Evolutionary conservation across 2,888 invertebrate species (phyloP).

Genomic region (Ypsolopha sequella): DNA sequence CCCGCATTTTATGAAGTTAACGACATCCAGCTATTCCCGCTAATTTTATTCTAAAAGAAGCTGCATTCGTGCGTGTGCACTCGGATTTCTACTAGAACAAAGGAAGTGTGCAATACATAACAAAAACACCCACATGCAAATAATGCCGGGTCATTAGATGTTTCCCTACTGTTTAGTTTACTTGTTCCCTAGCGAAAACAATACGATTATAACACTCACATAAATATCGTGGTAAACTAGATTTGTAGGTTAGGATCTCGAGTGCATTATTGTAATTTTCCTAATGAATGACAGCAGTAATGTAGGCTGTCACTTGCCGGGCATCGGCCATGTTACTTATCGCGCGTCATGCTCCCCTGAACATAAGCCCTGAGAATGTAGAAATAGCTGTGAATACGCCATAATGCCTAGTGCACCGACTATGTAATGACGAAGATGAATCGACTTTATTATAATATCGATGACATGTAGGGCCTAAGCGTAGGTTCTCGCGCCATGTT

Average conservation of each 20-base stretch:
- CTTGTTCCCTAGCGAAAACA: neutral
- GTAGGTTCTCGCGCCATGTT: constrained; percentile 66
- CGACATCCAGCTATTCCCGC: constrained; percentile 20
- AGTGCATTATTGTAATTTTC: neutral
- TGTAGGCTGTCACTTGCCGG: constrained; percentile 50
- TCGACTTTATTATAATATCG: constrained; percentile 23
- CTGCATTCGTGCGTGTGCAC: constrained; percentile 8
- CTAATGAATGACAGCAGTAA: constrained; percentile 34
- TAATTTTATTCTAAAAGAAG: constrained; percentile 14
- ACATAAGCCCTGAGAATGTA: constrained; percentile 47
- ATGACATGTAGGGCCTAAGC: constrained; percentile 33
- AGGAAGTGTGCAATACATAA: constrained; percentile 19
- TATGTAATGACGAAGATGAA: neutral
- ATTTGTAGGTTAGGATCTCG: constrained; percentile 12
- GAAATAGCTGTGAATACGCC: constrained; percentile 28
- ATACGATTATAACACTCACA: neutral
- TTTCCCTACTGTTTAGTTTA: neutral
- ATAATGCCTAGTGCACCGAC: neutral
- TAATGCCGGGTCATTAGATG: constrained; percentile 52
- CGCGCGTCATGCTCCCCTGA: constrained; percentile 61
- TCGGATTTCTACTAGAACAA: constrained; percentile 31
- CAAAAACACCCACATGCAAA: constrained; percentile 50
- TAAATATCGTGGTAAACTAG: constrained; percentile 27
- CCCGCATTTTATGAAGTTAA: constrained; percentile 13
- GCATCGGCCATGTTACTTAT: constrained; percentile 45